Evolutionary conservation across 2,113 vertebrate genomes (phyloP), one percentile per base, ranked within the genome.

Genomic region (Gopherus flavomarginatus): DNA sequence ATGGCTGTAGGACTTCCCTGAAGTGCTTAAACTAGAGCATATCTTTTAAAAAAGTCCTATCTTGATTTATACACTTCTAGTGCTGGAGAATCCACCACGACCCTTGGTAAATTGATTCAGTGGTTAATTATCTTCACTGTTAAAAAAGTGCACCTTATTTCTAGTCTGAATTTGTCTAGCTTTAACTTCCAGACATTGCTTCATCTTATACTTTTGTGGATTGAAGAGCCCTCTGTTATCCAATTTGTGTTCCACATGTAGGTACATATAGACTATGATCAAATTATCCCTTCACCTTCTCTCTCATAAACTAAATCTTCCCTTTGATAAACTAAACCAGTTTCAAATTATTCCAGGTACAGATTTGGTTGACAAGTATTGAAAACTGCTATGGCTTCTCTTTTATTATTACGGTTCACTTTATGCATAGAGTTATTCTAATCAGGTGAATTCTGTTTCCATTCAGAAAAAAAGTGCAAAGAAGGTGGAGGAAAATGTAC

Each of bases 221-320:
- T 2, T 77, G 35, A 35, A 44, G 50, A 31, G 38, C n/a, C 27
- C 24, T 47, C 52, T 16, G 52, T 47, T 57, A 1, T 82, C 26
- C 0, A 50, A 26, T 49, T 87, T 54, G 82, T 53, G 10, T n/a
- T 56, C 27, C 65, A 56, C 35, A 14, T 0, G 0, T 8, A 72
- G 52, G 35, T 82, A 9, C 57, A 75, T 52, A 11, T 38, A 2
- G 86, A 29, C 26, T 5, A 19, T 86, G 84, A 77, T 27, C 79
- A 49, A 87, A 4, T 62, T 83, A 29, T 72, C 77, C 91, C 52
- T 88, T 72, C 12, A 38, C 69, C 47, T 62, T 65, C 91, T 87
- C 27, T 42, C 54, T 69, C 54, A 87, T 88, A 47, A 93, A 56
- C 72, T 93, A 87, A 89, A 92, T 81, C 81, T 85, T 56, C 83